Conservation (phyloP, 2,113 vertebrate genomes). For the Odobenus rosmarus region DNA sequence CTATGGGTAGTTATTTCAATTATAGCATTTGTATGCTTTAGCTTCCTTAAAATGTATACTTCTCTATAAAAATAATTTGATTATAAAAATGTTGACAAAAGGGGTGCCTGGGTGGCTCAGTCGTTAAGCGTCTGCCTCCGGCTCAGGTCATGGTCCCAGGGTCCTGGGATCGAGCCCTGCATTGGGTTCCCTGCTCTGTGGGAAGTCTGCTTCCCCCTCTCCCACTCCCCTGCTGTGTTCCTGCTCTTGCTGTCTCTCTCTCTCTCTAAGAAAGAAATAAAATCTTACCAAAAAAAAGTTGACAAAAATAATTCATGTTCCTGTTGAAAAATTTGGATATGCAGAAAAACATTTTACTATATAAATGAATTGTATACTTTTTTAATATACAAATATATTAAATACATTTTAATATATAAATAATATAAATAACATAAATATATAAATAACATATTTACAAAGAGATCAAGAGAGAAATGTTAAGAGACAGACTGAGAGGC, state of each 20-base stretch:
- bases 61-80: slow-evolving; percentile 16
- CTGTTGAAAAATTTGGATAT: slow-evolving; percentile 1
- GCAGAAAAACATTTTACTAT: background rate
- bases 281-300: background rate
- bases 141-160: too few species aligned
- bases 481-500: background rate
- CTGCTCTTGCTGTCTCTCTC: too few species aligned
- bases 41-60: background rate
- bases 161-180: too few species aligned
- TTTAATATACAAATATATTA: background rate
- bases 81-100: background rate
- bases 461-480: background rate
- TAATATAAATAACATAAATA: background rate
- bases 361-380: background rate
- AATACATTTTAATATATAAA: background rate
- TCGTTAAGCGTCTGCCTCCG: too few species aligned
- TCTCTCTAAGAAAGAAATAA: too few species aligned
- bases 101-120: too few species aligned
- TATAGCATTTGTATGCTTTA: background rate
- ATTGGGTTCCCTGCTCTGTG: too few species aligned
- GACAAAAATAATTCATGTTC: slow-evolving; percentile 15
- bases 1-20: slow-evolving; percentile 5
- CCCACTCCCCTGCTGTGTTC: too few species aligned
- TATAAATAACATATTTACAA: background rate
- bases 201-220: too few species aligned